A percentile compares a stretch with the other conserved stretches of the same genome.
These are phyloP conservation scores for Erannis defoliaria DNA, from an alignment of 2,888 invertebrate genomes.

Conservation along the genomic window DNA sequence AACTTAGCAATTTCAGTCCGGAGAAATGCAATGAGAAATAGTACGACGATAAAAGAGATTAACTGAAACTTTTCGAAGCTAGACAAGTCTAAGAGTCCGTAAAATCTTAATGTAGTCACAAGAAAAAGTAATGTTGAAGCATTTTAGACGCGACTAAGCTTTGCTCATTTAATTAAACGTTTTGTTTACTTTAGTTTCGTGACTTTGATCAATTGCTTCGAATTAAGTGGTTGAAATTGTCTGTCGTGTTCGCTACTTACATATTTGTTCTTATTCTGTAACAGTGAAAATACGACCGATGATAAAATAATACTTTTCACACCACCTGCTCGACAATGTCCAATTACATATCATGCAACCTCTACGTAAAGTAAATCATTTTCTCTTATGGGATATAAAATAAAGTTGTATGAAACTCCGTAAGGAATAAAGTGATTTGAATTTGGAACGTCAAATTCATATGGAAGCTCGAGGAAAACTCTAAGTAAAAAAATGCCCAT, in stretches of 20 bases:
- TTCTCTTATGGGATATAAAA: too few relatives aligned
- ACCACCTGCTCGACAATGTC: not conserved
- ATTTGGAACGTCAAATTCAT: too few relatives aligned
- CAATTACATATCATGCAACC: too few relatives aligned
- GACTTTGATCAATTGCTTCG: conserved; percentile 67
- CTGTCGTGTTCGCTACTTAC: conserved; percentile 49
- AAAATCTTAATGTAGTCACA: conserved; percentile 29
- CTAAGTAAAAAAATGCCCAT: too few relatives aligned
- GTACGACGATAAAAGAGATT: conserved; percentile 27
- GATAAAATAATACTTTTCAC: too few relatives aligned
- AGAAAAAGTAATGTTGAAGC: conserved; percentile 47
- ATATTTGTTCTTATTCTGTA: conserved; percentile 23
- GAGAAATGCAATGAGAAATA: conserved; percentile 31
- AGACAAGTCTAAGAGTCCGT: conserved; percentile 13
- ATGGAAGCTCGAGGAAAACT: too few relatives aligned
- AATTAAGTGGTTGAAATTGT: conserved; percentile 57
- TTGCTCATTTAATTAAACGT: conserved; percentile 68
- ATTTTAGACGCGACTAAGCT: conserved; percentile 63
- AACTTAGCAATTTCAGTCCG: conserved; percentile 26
- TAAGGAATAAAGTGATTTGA: too few relatives aligned
- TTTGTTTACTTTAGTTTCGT: conserved; percentile 59
- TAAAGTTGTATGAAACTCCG: too few relatives aligned
- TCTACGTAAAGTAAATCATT: too few relatives aligned
- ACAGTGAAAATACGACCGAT: not conserved
- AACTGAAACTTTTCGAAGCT: conserved; percentile 8